These are phyloP conservation scores for Drosophila bocqueti DNA, from an alignment of 1,140 invertebrate genomes.

Conservation along the genomic window DNA sequence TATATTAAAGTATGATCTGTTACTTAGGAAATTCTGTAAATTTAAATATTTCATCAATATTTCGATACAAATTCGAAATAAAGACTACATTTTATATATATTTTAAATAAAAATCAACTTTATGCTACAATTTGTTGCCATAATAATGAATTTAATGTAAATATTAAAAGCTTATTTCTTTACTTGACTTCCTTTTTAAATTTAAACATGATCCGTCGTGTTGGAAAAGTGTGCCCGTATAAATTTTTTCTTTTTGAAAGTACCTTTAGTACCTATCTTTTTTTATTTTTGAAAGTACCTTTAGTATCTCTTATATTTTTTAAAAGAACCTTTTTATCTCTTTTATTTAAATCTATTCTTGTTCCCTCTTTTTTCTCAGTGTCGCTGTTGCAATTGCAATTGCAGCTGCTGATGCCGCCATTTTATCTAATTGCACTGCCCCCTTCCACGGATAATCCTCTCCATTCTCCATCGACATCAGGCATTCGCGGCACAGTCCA, in stretches of 20 bases:
- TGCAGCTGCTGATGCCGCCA: conserved; percentile 63
- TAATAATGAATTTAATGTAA: neutral
- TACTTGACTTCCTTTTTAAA: neutral
- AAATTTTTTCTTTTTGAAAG: neutral
- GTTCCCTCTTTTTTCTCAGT: neutral
- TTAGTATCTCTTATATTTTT: neutral
- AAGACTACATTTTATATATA: too few species aligned
- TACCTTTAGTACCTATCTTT: neutral
- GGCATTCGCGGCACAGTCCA: conserved; percentile 71
- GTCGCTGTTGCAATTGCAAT: conserved; percentile 24
- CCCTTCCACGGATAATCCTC: neutral
- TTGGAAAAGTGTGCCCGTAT: neutral
- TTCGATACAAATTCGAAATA: too few species aligned
- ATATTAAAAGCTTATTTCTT: neutral
- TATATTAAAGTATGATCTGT: too few species aligned
- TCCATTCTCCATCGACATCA: conserved; percentile 33
- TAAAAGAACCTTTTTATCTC: neutral
- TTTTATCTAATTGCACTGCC: conserved; percentile 77
- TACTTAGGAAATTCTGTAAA: too few species aligned
- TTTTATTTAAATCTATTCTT: accelerated
- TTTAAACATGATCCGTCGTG: neutral
- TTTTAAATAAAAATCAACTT: too few species aligned
- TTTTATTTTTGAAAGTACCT: neutral
- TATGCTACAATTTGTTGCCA: too few species aligned
- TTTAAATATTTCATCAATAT: too few species aligned